phyloP scores from a whole-genome alignment of 2,888 invertebrate genomes.

The Mesoligia furuncula region DNA sequence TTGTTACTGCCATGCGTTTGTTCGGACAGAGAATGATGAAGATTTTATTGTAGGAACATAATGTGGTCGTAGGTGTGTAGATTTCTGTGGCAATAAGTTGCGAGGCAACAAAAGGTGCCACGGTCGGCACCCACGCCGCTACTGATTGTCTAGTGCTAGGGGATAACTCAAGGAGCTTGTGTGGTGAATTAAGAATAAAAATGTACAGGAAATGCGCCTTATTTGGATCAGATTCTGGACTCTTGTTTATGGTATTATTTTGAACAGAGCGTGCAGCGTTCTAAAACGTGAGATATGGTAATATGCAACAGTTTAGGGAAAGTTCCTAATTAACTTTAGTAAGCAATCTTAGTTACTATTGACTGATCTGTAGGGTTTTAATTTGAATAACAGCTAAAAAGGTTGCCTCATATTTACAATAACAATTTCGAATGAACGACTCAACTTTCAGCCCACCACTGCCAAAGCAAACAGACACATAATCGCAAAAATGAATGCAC shows the following conservation, averaged over 20 bases:
- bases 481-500: conserved; percentile 14
- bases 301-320: background rate
- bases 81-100: conserved; percentile 81
- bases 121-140: conserved; percentile 75
- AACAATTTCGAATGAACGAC: background rate
- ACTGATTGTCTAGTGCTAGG: conserved; percentile 76
- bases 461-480: conserved; percentile 19
- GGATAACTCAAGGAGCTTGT: conserved; percentile 75
- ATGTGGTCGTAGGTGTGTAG: conserved; percentile 78
- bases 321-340: background rate
- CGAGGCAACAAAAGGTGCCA: conserved; percentile 79
- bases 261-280: background rate
- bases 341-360: background rate
- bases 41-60: conserved; percentile 84
- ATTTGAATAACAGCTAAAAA: background rate
- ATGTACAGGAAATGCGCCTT: conserved; percentile 37
- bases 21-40: conserved; percentile 81
- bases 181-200: conserved; percentile 65
- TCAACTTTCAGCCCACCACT: background rate
- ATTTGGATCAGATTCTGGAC: conserved; percentile 16
- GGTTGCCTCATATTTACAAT: background rate
- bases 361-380: background rate
- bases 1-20: conserved; percentile 80
- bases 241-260: background rate
- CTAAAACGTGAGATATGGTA: background rate